Evolutionary conservation across 1,140 invertebrate genomes (phyloP), one percentile per base, ranked within the genome.

Genomic region (Holcopasites calliopsidis): DNA sequence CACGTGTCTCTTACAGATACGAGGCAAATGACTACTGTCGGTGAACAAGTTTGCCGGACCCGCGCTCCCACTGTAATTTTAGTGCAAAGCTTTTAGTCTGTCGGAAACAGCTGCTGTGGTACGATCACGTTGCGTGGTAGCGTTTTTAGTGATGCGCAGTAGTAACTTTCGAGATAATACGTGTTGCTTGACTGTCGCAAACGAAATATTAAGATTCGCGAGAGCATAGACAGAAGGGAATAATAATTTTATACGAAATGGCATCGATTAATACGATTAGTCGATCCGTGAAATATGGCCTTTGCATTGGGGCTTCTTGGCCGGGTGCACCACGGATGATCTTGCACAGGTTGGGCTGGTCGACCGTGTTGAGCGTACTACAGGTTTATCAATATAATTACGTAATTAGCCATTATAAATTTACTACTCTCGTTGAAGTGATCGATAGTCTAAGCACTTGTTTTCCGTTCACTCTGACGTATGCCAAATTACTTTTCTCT

Each of bases 331-430:
- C 65, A 1, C 38, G 26, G 0, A 54, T 57, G 31, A 31, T 57
- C 23, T 50, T 71, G 0, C 44, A 44, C 16, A 70, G 40, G 66
- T 1, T 82, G 2, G 40, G 26, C 3, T 75, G 60, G 42, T 21
- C 52, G 11, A 18, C 16, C 1, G 8, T n/a, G 23, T 33, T 79
- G 54, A 2, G 1, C 6, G 1, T 52, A 8, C 31, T 70, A 13
- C 70, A 79, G 3, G 40, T 3, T 2, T 71, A 33, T 47, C 65
- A 79, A 18, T 82, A 82, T 40, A 13, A 26, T 2, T 82, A 82
- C 10, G 8, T 83, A 5, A 28, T 82, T 8, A 16, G 7, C n/a
- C 60, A 79, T 11, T 71, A 50, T 5, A 5, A n/a, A 5, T n/a
- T 31, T 3, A 49, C 35, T 0, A 40, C 57, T 6, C 28, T 83